These are phyloP conservation scores for Drosophila arawakana DNA, from an alignment of 1,140 invertebrate species.

Conservation along the genomic window DNA sequence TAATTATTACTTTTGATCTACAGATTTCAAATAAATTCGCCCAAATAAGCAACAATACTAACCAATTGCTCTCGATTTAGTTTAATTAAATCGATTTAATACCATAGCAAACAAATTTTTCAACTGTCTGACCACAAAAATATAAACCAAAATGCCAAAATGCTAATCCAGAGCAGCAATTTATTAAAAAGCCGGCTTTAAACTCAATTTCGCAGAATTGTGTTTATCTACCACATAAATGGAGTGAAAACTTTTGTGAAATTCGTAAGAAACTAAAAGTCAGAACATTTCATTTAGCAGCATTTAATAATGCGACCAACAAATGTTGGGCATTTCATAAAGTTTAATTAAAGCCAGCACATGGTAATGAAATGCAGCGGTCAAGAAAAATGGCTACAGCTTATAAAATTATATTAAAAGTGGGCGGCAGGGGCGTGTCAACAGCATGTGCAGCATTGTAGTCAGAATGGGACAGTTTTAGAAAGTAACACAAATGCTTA, in stretches of 20 bases:
- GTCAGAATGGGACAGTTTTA: background rate
- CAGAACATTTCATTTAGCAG: conserved; percentile 8
- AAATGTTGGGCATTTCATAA: conserved; percentile 34
- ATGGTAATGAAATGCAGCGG: conserved; percentile 54
- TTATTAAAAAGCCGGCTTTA: background rate
- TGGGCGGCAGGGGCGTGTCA: background rate
- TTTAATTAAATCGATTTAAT: conserved; percentile 14
- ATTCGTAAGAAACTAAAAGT: background rate
- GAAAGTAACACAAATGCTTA: background rate
- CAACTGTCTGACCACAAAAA: conserved; percentile 2
- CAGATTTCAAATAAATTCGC: background rate
- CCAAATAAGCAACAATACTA: background rate
- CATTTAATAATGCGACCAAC: conserved; percentile 52
- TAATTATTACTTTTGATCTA: conserved; percentile 26
- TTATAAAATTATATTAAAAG: conserved; percentile 53
- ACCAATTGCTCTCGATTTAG: conserved; percentile 4
- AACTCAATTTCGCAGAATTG: background rate
- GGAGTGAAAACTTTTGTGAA: background rate
- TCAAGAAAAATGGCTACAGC: conserved; percentile 21
- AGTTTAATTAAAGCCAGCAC: conserved; percentile 68
- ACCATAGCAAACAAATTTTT: background rate
- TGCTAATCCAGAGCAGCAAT: background rate
- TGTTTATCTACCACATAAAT: background rate
- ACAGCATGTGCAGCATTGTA: conserved; percentile 11
- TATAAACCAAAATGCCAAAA: conserved; percentile 10